Conservation (phyloP, 2,888 invertebrate genomes). For the Cephalotes varians region DNA sequence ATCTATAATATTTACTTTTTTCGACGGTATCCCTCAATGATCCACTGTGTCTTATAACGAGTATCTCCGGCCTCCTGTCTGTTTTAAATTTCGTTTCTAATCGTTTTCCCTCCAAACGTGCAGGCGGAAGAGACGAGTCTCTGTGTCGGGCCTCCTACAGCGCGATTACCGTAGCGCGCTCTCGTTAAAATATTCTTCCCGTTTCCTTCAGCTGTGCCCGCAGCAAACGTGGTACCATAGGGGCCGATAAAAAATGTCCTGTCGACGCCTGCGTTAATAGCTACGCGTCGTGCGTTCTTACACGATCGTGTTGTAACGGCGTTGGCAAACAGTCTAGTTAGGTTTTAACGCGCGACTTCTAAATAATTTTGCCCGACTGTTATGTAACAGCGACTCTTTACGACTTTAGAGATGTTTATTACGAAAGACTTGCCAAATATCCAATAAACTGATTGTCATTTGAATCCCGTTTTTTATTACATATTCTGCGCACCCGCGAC, state of each 20-base stretch:
- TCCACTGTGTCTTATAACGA: not conserved
- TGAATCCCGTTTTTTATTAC: not conserved
- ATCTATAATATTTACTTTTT: too few relatives aligned
- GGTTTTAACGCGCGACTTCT: conserved; percentile 77
- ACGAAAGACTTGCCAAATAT: not conserved
- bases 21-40: not conserved
- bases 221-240: conserved; percentile 78
- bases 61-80: not conserved
- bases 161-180: conserved; percentile 69
- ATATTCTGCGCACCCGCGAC: too few relatives aligned
- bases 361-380: conserved; percentile 7
- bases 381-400: not conserved
- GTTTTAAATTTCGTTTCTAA: not conserved
- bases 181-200: conserved; percentile 65
- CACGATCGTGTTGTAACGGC: conserved; percentile 65
- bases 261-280: conserved; percentile 65
- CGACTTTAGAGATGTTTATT: too few relatives aligned
- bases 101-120: not conserved
- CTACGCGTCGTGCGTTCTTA: conserved; percentile 73
- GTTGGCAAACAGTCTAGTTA: conserved; percentile 77
- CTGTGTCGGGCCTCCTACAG: conserved; percentile 45
- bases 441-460: not conserved
- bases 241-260: conserved; percentile 82
- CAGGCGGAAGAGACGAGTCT: not conserved
- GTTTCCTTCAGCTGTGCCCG: conserved; percentile 84